Conservation (phyloP, 2,113 vertebrate species). For the Emydocephalus ijimae region DNA sequence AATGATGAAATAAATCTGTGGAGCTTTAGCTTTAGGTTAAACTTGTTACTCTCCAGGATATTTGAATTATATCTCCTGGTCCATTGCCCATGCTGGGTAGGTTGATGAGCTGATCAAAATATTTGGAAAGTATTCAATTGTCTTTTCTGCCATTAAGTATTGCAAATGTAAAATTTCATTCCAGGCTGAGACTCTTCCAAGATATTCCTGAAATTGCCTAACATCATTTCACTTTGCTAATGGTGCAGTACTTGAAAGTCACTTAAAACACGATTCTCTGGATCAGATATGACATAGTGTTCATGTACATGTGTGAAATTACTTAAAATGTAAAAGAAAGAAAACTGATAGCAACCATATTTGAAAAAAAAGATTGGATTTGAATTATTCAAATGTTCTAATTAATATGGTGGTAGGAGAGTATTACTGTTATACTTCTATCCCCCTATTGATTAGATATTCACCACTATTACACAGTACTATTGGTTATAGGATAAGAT, state of each 20-base stretch:
- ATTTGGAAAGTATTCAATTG: background rate
- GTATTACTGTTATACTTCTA: background rate
- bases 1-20: background rate
- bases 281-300: background rate
- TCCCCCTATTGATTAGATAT: too few species aligned
- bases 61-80: background rate
- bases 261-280: background rate
- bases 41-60: background rate
- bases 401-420: background rate
- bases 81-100: background rate
- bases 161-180: background rate
- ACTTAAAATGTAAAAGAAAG: background rate
- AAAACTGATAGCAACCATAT: background rate
- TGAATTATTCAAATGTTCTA: background rate
- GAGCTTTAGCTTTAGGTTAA: background rate
- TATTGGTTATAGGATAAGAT: background rate
- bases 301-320: background rate
- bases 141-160: background rate
- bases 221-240: background rate
- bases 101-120: background rate
- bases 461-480: too few species aligned
- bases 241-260: background rate
- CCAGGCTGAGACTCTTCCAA: background rate
- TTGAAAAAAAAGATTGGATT: background rate
- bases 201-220: background rate